Base-by-base conservation (phyloP, 1,140 invertebrate genomes). In the Anoplophora glabripennis region DNA sequence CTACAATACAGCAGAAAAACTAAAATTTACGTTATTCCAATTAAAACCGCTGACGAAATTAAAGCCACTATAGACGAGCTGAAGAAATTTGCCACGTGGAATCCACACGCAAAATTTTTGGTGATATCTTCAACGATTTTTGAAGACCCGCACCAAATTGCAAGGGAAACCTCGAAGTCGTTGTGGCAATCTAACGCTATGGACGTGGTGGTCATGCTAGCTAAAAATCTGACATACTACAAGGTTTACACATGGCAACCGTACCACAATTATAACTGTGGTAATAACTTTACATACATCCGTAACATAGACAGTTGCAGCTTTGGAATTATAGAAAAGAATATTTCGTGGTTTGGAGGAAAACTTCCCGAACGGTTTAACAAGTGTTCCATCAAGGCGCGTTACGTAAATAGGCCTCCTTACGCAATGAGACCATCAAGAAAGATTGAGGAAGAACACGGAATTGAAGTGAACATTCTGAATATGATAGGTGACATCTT, bases 81-180 rank as follows among this genome's bases (percentile, higher is more conserved):
- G 41, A 44, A 44, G 12, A 44, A 44, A 14, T 14, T 8, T 14
- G 17, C 12, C 12, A 11, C 17, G 12, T 44, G 12, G 12, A 44
- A 44, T 17, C 41, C 41, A 11, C 41, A 44, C 12, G 41, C 41
- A n/a, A 44, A 44, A 44, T 44, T 44, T 44, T 17, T 44, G 9
- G 8, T 44, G 17, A 14, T 44, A 14, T 44, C 41, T 8, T n/a
- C 41, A 1, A 44, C 1, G 41, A 44, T 44, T 8, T 44, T 44
- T 7, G 12, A 10, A n/a, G 8, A 44, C 17, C 41, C 41, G 17
- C 9, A 9, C 4, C 3, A 3, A 2, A 9, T 44, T 8, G 41
- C 41, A 44, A 8, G 8, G 1, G 1, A 44, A 8, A 14, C 17
- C 8, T 44, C 41, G 9, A 10, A 44, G 17, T 44, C 12, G 12